Base-by-base conservation (phyloP, 2,797 vertebrate species). In the Centropyge bicolor region DNA sequence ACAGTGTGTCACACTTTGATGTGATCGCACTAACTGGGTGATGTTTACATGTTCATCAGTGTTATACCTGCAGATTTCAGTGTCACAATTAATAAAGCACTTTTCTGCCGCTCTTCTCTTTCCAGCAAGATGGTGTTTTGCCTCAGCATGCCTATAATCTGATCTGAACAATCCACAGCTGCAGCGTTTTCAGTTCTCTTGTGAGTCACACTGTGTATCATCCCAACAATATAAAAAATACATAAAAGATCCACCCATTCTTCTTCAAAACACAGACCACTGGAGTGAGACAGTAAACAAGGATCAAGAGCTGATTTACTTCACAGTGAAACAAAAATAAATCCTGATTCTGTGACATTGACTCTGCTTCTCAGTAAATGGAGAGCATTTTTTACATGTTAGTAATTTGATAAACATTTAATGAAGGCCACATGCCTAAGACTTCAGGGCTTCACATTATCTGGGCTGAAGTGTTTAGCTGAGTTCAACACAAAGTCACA, bases 171-270 rank as follows among this genome's bases (percentile, higher is more conserved):
- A 36, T 3, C 22, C 48, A 49, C 52, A 80, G 66, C 62, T 46
- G 24, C 66, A 35, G 27, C 9, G n/a, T 40, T 54, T 48, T 38
- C 31, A 61, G 12, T 70, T 41, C 12, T 46, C 14, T 57, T n/a
- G 35, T 36, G 71, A 74, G 65, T 74, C 59, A 52, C 19, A 22
- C 24, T 38, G n/a, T 59, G 72, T 9, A 48, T 8, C 52, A 38
- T n/a, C n/a, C 70, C 52, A 70, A 54, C n/a, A 22, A 65, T 49
- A 62, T 52, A 46, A 70, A 60, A 54, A 54, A 35, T 31, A 22
- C 5, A 62, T 38, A 13, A 13, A 31, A 12, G 19, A 19, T 8
- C 16, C 54, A 27, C 1, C 11, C 41, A 5, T 19, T 57, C 16
- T 8, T 19, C 19, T 35, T 48, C 1, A 43, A 3, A 54, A 22